Evolutionary conservation across 2,888 invertebrate species (phyloP), one percentile per base, ranked within the genome.

Genomic region (Cryptosula pallasiana): DNA sequence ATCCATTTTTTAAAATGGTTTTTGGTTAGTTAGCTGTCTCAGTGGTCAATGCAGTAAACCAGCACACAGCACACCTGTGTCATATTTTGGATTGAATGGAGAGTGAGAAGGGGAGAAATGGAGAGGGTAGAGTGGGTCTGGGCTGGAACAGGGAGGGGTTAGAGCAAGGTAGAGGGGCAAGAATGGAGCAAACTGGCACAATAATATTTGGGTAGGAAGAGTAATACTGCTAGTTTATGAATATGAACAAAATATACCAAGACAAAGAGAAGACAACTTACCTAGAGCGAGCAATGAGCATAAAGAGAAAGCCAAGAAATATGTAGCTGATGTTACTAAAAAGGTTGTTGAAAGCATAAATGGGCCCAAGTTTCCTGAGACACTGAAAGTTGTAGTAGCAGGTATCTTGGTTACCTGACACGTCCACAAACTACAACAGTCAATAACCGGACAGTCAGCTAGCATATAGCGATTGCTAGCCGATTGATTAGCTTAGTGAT

Each of bases 331-430:
- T 87, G 86, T 94, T 94, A 29, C 92, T 92, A 85, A 89, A 91
- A 35, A 94, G 90, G 82, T 93, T 94, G 87, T 94, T 94, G 84
- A 93, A 93, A 80, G 94, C 92, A 0, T 91, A 90, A 27, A 93
- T 85, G 0, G 88, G 84, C 71, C 90, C 90, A 23, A 92, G 86
- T 0, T 92, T 92, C 83, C 92, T 91, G 0, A 93, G 90, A 84
- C 94, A 94, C 34, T 91, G 85, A 85, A 93, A 94, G 85, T 94
- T 94, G 86, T 93, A 94, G 84, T 92, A 94, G 83, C 94, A 94
- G 69, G 93, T 86, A 84, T 94, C 94, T 79, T 93, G 91, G 82
- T 94, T 89, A 0, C 94, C 94, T 0, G 93, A 92, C 71, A 90
- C 88, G 80, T 91, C 89, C 3, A 93, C 83, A 73, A 84, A 83